These are phyloP conservation scores for Acrobasis suavella DNA, from an alignment of 2,888 invertebrate species.

Conservation along the genomic window DNA sequence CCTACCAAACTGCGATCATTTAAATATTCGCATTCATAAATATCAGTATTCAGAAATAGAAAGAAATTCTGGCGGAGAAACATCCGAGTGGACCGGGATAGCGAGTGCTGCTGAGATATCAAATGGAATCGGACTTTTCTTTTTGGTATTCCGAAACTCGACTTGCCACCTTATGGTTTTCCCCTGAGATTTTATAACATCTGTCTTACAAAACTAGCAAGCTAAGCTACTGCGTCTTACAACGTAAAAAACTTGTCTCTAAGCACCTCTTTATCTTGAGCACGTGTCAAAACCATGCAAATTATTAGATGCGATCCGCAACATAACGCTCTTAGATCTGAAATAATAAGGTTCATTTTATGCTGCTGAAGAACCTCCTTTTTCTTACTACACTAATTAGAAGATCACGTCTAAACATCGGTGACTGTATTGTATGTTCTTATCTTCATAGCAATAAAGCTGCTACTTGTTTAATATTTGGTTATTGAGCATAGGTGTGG, in stretches of 20 bases:
- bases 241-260: too few relatives aligned
- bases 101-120: too few relatives aligned
- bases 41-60: too few relatives aligned
- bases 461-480: constrained; percentile 15
- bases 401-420: constrained; percentile 9
- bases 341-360: background rate
- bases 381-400: constrained; percentile 9
- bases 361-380: background rate
- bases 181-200: too few relatives aligned
- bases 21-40: background rate
- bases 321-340: background rate
- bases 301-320: background rate
- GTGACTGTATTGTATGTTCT: background rate
- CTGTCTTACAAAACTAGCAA: too few relatives aligned
- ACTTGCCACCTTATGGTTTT: too few relatives aligned
- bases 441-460: constrained; percentile 12
- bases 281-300: background rate
- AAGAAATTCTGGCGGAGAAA: too few relatives aligned
- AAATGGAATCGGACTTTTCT: too few relatives aligned
- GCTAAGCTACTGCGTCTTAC: too few relatives aligned
- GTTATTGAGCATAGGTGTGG: background rate
- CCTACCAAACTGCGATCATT: constrained; percentile 13
- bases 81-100: too few relatives aligned
- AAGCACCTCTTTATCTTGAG: background rate
- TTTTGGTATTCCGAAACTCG: too few relatives aligned